Base-by-base conservation (phyloP, 1,140 invertebrate species). In the Calliopsis andreniformis region DNA sequence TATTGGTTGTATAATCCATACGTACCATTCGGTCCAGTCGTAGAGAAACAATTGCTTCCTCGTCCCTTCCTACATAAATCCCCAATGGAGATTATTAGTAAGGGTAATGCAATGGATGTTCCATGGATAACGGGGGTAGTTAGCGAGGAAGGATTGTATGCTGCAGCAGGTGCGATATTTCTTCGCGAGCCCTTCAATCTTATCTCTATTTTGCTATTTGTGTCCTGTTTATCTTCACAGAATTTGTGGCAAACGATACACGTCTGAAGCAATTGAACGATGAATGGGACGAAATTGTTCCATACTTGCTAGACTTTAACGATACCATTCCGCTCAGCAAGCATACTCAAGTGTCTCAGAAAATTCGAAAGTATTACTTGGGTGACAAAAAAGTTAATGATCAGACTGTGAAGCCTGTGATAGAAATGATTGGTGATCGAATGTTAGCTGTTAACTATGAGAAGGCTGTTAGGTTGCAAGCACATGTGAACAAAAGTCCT, bases 11-110 rank as follows among this genome's bases (percentile, higher is more conserved):
- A 89, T 62, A 91, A 92, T 72, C 93, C 93, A 3, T 93, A 92
- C 79, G 88, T 92, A 0, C 92, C 93, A 0, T 94, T 94, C 87
- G 93, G 91, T 0, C 93, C 94, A 23, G 92, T 93, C 0, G 86
- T 92, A 0, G 94, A 94, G 73, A 80, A 87, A 4, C 58, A 77
- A 0, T 83, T 35, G 20, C 20, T 85, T 3, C 76, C 90, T 0
- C 75, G 89, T 7, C 87, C 93, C 0, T 95, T 95, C 87, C 82
- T 95, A 0, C 87, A 87, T 1, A 83, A 91, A 61, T 87, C 93
- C 67, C 94, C 94, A 0, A 92, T 91, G 76, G 86, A 92, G 14
- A 87, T 93, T 0, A 89, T 94, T 0, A 55, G 79, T 3, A 71
- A 86, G 18, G 93, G 93, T 0, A 76, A 84, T 20, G 89, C 90